A percentile compares a stretch with the other conserved stretches of the same genome.
These are phyloP conservation scores for Drosophila paulistorum DNA, from an alignment of 1,140 invertebrate species.

Conservation along the genomic window DNA sequence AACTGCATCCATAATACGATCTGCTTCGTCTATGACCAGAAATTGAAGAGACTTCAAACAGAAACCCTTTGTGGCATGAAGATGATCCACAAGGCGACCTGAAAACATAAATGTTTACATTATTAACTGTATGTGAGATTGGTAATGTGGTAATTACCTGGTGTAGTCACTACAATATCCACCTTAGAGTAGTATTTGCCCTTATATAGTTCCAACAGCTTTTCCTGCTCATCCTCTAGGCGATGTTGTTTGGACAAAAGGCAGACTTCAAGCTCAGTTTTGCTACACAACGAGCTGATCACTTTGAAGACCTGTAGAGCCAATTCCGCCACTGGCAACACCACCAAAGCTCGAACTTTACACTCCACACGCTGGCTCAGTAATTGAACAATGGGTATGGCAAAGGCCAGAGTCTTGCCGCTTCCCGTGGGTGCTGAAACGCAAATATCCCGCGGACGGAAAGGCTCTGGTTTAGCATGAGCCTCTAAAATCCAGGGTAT, in stretches of 20 bases:
- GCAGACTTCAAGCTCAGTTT: slow-evolving; percentile 89
- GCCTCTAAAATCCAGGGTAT: slow-evolving; percentile 91
- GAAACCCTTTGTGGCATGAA: slow-evolving; percentile 94
- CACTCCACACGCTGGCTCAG: slow-evolving; percentile 82
- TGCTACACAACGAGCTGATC: slow-evolving; percentile 89
- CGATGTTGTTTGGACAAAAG: slow-evolving; percentile 89
- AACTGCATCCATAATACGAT: slow-evolving; percentile 95
- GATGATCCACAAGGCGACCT: slow-evolving; percentile 95
- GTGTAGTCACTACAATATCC: slow-evolving; percentile 97
- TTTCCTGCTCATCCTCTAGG: slow-evolving; percentile 90
- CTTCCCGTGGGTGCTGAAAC: slow-evolving; percentile 98
- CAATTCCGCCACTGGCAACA: slow-evolving; percentile 96
- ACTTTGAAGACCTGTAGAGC: slow-evolving; percentile 95
- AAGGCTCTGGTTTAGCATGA: slow-evolving; percentile 85
- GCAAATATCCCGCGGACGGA: slow-evolving; percentile 94
- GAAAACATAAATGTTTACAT: neutral
- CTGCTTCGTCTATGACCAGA: slow-evolving; percentile 97
- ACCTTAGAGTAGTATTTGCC: slow-evolving; percentile 84
- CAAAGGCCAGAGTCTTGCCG: slow-evolving; percentile 98
- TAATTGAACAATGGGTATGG: slow-evolving; percentile 94
- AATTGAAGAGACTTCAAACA: slow-evolving; percentile 90
- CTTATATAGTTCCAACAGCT: slow-evolving; percentile 88
- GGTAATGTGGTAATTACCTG: slow-evolving; percentile 74
- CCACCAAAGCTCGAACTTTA: slow-evolving; percentile 91
- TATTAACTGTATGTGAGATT: neutral